Percentiles rank a stretch among this genome's conserved stretches.
Evolutionary conservation across 2,797 vertebrate species (phyloP).

Genomic region (Muscicapa comitata): DNA sequence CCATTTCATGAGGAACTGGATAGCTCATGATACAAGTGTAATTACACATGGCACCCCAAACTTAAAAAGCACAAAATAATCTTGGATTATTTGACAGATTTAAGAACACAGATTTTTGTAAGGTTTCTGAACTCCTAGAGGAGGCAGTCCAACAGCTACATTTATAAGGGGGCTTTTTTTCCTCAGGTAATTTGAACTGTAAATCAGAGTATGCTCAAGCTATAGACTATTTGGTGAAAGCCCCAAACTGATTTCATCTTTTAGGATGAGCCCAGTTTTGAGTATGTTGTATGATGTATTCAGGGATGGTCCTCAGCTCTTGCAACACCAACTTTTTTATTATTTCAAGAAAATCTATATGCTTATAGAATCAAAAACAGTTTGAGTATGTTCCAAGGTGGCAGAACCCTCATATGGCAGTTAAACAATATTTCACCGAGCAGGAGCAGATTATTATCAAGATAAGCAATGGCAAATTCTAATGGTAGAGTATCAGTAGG

Average conservation of each 20-base stretch:
- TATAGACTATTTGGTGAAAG: neutral
- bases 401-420: neutral
- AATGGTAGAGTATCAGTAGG: neutral
- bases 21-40: neutral
- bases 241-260: accelerated
- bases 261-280: neutral
- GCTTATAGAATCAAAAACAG: neutral
- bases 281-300: neutral
- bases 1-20: neutral
- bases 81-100: neutral
- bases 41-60: neutral
- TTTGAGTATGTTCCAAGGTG: neutral
- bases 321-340: neutral
- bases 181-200: neutral
- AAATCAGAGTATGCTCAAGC: neutral
- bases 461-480: neutral
- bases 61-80: neutral
- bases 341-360: neutral
- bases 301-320: neutral
- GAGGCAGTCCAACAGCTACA: neutral
- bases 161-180: accelerated
- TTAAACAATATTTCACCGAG: neutral
- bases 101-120: neutral
- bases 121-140: neutral
- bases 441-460: neutral